phyloP scores from a whole-genome alignment of 2,113 vertebrate species.

The Capreolus pygargus region DNA sequence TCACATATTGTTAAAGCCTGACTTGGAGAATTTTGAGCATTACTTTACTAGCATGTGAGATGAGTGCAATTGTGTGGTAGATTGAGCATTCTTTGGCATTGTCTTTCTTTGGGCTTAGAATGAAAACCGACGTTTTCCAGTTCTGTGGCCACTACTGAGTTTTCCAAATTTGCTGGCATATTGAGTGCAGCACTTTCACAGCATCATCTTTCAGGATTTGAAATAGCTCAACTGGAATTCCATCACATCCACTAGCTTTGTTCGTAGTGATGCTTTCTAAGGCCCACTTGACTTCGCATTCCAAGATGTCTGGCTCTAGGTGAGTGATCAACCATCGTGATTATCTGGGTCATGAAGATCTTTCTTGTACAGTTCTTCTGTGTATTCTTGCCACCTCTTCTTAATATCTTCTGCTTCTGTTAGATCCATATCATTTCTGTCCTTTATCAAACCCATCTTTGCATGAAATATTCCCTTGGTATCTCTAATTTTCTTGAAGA shows the following conservation, averaged over 20 bases:
- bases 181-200: neutral
- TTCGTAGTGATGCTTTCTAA: neutral
- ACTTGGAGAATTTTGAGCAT: neutral
- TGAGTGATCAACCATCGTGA: neutral
- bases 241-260: neutral
- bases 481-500: neutral
- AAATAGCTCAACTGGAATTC: neutral
- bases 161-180: neutral
- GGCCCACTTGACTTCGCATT: neutral
- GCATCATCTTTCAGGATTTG: neutral
- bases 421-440: neutral
- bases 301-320: neutral
- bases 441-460: neutral
- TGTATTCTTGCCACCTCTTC: neutral
- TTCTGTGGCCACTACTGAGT: neutral
- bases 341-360: neutral
- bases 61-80: neutral
- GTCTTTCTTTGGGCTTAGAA: neutral
- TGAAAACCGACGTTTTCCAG: neutral
- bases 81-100: neutral
- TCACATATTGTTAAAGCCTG: neutral
- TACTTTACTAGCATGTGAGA: neutral
- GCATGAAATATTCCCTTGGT: neutral
- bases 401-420: neutral
- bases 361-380: neutral